Base-by-base conservation (phyloP, 2,888 invertebrate genomes). In the Micoletzkya japonica region DNA sequence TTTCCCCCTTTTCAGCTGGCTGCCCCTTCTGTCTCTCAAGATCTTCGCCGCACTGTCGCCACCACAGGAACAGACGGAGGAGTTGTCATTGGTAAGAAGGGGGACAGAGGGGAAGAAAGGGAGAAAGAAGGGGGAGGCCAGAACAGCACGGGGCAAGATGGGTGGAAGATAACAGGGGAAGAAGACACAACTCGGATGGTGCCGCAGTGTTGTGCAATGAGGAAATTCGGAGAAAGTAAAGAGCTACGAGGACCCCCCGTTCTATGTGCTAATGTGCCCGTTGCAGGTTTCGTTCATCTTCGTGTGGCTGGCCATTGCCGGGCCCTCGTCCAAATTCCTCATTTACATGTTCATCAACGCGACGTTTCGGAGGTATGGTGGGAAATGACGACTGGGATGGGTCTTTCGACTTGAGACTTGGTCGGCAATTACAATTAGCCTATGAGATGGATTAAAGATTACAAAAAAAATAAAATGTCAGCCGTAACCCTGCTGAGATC, bases 251-350 rank as follows among this genome's bases (percentile, higher is more conserved):
- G n/a, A n/a, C n/a, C n/a, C n/a, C n/a, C n/a, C n/a, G n/a, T n/a
- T n/a, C n/a, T n/a, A n/a, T 24, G 6, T 14, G 6, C 52, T 14
- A 52, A 52, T 52, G 6, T 0, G 4, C 6, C 14, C 24, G 7
- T 73, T 76, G 37, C 75, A 78, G 79, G 61, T 78, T 4, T 75
- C 76, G 17, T 80, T 80, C 71, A 75, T 79, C 34, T 84, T 95
- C 78, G 92, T 95, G 69, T 96, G 96, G 96, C 89, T 96, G 81
- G 96, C 95, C 60, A 91, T 96, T 81, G 89, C 93, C 79, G 95
- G 95, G 88, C 94, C 94, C 61, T 93, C 94, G 87, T 95, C 95
- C 92, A 96, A 96, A 88, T 92, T 94, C 76, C 88, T 96, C 75
- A 92, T 96, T 81, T 91, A 95, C 86, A 89, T 93, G 78, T 90